These are phyloP conservation scores for Pseudochaenichthys georgianus DNA, from an alignment of 2,797 vertebrate genomes.

Conservation along the genomic window DNA sequence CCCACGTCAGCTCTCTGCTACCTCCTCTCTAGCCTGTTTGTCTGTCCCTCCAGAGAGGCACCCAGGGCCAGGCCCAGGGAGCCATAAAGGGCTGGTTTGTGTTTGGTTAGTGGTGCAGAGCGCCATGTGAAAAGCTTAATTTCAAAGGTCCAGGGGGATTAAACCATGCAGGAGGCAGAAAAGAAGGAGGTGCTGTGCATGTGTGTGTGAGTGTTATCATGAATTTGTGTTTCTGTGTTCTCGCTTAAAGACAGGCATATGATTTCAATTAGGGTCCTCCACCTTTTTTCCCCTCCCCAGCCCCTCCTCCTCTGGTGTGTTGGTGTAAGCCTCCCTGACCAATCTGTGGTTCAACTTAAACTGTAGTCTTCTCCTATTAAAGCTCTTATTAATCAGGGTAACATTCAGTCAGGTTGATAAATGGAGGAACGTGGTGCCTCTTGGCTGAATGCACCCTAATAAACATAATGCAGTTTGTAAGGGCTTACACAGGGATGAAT, in stretches of 20 bases:
- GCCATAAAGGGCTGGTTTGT: conserved; percentile 73
- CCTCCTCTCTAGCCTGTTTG: conserved; percentile 30
- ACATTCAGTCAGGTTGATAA: conserved; percentile 57
- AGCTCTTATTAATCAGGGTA: conserved; percentile 51
- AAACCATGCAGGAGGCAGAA: conserved; percentile 61
- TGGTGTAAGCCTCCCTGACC: conserved; percentile 35
- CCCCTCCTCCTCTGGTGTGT: conserved; percentile 14
- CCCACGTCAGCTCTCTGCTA: neutral
- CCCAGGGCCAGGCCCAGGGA: conserved; percentile 42
- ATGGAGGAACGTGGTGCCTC: conserved; percentile 31
- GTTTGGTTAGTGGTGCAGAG: conserved; percentile 78
- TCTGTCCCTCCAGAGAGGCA: conserved; percentile 43
- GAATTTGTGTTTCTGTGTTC: conserved; percentile 47
- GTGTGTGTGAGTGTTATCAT: conserved; percentile 28
- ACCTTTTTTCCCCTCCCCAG: conserved; percentile 46
- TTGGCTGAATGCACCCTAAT: conserved; percentile 28
- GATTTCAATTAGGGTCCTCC: conserved; percentile 77
- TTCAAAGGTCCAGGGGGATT: conserved; percentile 69
- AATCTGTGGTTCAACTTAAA: conserved; percentile 48
- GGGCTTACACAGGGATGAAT: conserved; percentile 5
- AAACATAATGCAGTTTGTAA: neutral
- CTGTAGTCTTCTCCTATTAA: conserved; percentile 30
- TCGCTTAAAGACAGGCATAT: conserved; percentile 71
- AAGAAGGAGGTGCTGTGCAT: conserved; percentile 32
- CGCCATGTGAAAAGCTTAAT: conserved; percentile 77